phyloP scores from a whole-genome alignment of 2,113 vertebrate genomes.

The Rana temporaria region DNA sequence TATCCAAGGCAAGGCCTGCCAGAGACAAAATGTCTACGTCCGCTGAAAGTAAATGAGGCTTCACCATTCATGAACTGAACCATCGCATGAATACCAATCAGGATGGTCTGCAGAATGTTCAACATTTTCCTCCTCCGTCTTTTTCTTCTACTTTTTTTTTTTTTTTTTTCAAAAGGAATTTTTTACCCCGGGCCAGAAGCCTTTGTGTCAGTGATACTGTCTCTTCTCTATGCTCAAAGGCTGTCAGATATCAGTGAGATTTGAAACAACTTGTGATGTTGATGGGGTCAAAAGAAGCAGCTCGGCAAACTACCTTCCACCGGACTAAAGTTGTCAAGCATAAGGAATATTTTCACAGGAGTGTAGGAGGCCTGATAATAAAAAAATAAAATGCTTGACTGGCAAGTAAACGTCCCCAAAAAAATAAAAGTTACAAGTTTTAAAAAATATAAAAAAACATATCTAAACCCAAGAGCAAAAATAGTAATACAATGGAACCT shows the following conservation, averaged over 20 bases:
- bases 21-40: slow-evolving; percentile 65
- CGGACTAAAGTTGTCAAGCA: slow-evolving; percentile 11
- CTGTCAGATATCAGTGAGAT: slow-evolving; percentile 85
- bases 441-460: too few relatives aligned
- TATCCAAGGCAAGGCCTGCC: slow-evolving; percentile 63
- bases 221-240: slow-evolving; percentile 84
- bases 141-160: slow-evolving; percentile 72
- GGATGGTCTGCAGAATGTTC: slow-evolving; percentile 72
- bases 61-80: slow-evolving; percentile 63
- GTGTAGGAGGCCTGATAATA: too few relatives aligned
- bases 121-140: slow-evolving; percentile 65
- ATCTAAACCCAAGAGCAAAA: too few relatives aligned
- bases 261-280: slow-evolving; percentile 83
- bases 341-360: too few relatives aligned
- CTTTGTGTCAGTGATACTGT: slow-evolving; percentile 83
- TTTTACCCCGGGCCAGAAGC: slow-evolving; percentile 83
- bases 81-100: slow-evolving; percentile 75
- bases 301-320: slow-evolving; percentile 72
- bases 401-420: too few relatives aligned
- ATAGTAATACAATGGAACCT: too few relatives aligned
- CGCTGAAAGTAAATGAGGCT: slow-evolving; percentile 67
- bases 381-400: too few relatives aligned
- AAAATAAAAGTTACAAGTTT: too few relatives aligned
- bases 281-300: slow-evolving; percentile 81
- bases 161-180: slow-evolving; percentile 81